Percentiles rank a stretch among this genome's conserved stretches.
Conservation (phyloP, 2,888 invertebrate species). For the Taphrorychus bicolor region DNA sequence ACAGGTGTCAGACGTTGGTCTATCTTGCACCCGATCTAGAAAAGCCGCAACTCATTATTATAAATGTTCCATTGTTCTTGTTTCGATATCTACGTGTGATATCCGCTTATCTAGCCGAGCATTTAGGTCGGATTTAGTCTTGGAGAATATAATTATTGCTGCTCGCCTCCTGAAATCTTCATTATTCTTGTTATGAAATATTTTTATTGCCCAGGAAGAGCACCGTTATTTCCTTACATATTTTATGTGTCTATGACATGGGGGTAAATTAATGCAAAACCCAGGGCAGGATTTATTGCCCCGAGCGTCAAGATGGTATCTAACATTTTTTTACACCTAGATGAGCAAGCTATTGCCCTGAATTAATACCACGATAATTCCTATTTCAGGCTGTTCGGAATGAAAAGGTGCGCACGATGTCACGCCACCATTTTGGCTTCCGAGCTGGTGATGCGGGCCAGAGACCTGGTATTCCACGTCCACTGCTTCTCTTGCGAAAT, state of each 20-base stretch:
- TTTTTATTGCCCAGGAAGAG: conserved; percentile 7
- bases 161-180: conserved; percentile 2
- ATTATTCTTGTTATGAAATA: conserved; percentile 4
- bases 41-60: conserved; percentile 38
- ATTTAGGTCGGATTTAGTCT: conserved; percentile 29
- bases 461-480: conserved; percentile 92
- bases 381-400: conserved; percentile 83
- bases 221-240: conserved; percentile 5
- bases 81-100: conserved; percentile 29
- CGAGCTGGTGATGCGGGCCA: conserved; percentile 93
- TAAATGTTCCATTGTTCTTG: conserved; percentile 40
- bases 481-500: conserved; percentile 93
- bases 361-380: background rate
- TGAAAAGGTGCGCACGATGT: conserved; percentile 89
- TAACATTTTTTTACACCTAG: background rate
- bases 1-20: conserved; percentile 33
- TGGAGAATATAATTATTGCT: background rate
- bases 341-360: background rate
- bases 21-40: conserved; percentile 37
- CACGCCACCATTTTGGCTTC: conserved; percentile 87
- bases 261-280: background rate
- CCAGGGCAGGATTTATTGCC: background rate
- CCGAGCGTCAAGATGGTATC: background rate
- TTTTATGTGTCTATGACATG: background rate
- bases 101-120: conserved; percentile 27